A percentile compares a stretch with the other conserved stretches of the same genome.
Conservation (phyloP, 2,797 vertebrate genomes). For the Myiothlypis coronata region DNA sequence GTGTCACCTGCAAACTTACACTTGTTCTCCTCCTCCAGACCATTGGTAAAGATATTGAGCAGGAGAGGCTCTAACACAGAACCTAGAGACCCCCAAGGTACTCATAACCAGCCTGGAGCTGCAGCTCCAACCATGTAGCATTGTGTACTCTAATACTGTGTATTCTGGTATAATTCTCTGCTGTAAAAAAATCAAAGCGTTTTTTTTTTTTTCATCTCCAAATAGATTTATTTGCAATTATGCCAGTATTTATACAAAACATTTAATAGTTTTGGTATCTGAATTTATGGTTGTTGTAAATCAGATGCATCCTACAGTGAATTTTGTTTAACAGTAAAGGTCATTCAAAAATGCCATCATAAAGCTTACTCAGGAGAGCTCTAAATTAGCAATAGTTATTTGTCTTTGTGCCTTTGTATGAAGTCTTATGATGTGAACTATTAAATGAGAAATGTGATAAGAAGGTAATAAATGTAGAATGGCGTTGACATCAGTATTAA, state of each 20-base stretch:
- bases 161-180: neutral
- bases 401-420: neutral
- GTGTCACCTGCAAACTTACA: neutral
- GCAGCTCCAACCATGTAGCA: neutral
- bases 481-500: neutral
- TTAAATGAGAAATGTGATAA: constrained; percentile 14
- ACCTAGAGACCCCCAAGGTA: neutral
- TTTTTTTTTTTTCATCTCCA: neutral
- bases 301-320: neutral
- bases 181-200: rapidly evolving
- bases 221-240: neutral
- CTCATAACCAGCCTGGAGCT: neutral
- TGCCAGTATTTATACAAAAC: neutral
- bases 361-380: constrained; percentile 20
- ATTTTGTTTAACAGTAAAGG: constrained; percentile 52
- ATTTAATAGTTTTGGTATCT: neutral
- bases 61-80: neutral
- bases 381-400: constrained; percentile 43
- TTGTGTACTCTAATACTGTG: neutral
- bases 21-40: neutral
- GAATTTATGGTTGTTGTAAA: constrained; percentile 39
- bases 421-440: constrained; percentile 30
- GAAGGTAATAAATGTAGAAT: constrained; percentile 20
- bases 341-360: constrained; percentile 39
- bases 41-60: neutral